phyloP scores from a whole-genome alignment of 2,888 invertebrate species.

The Mythimna vitellina region DNA sequence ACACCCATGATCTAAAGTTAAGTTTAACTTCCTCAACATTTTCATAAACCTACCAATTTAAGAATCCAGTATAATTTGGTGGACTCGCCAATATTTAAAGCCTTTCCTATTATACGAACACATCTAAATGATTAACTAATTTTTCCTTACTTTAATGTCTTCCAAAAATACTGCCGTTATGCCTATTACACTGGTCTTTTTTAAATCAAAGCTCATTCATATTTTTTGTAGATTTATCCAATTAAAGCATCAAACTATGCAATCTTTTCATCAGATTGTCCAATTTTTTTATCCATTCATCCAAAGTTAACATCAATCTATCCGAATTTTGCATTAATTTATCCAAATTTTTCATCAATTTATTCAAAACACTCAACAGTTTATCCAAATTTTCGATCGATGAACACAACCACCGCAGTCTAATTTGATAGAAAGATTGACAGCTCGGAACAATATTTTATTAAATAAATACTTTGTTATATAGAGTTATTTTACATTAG shows the following conservation, averaged over 20 bases:
- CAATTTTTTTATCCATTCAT: not conserved
- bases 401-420: not conserved
- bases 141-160: conserved; percentile 31
- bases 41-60: conserved; percentile 25
- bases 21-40: conserved; percentile 23
- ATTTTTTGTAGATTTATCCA: not conserved
- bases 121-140: conserved; percentile 25
- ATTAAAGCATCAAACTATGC: not conserved
- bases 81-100: conserved; percentile 51
- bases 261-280: not conserved
- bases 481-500: not conserved
- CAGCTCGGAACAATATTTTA: not conserved
- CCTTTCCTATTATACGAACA: conserved; percentile 43
- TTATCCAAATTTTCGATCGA: not conserved
- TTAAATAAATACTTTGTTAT: not conserved
- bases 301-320: not conserved
- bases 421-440: not conserved
- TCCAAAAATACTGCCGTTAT: conserved; percentile 42
- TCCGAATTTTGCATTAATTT: not conserved
- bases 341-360: not conserved
- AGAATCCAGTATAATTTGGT: conserved; percentile 23
- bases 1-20: conserved; percentile 18
- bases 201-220: conserved; percentile 27
- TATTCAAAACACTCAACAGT: not conserved
- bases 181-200: conserved; percentile 33